These are phyloP conservation scores for Nomada fabriciana DNA, from an alignment of 2,888 invertebrate genomes.

Conservation along the genomic window DNA sequence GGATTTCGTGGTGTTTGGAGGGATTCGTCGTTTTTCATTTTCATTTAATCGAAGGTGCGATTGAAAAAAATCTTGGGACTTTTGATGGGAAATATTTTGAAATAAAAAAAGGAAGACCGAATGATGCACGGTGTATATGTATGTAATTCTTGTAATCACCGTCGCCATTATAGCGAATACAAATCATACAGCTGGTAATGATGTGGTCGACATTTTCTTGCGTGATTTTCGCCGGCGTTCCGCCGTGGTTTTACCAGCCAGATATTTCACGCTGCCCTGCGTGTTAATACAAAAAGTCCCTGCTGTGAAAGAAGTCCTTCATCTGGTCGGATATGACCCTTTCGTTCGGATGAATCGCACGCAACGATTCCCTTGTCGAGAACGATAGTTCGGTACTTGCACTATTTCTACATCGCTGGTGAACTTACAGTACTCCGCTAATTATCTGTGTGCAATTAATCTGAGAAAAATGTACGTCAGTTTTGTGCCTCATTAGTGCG, in stretches of 20 bases:
- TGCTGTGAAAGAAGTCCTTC: slow-evolving; percentile 38
- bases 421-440: not conserved
- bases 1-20: not conserved
- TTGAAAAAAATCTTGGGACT: not conserved
- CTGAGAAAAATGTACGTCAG: too few species aligned
- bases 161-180: slow-evolving; percentile 31
- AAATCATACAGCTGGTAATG: slow-evolving; percentile 41
- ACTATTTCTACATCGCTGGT: not conserved
- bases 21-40: not conserved
- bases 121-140: slow-evolving; percentile 21
- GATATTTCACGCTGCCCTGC: slow-evolving; percentile 48
- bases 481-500: not conserved
- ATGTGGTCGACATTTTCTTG: slow-evolving; percentile 45
- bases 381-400: not conserved
- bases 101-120: not conserved
- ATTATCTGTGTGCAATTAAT: too few species aligned
- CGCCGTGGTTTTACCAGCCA: slow-evolving; percentile 27
- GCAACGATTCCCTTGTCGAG: slow-evolving; percentile 26
- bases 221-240: slow-evolving; percentile 44
- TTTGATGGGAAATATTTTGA: not conserved
- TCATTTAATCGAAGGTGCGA: not conserved
- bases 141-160: slow-evolving; percentile 19
- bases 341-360: slow-evolving; percentile 36
- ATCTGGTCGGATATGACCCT: slow-evolving; percentile 16
- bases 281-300: slow-evolving; percentile 49